Evolutionary conservation across 92 coral and sea anemone genomes (phyloP), one percentile per base, ranked within the genome.

Genomic region (Zoanthus gigantus): DNA sequence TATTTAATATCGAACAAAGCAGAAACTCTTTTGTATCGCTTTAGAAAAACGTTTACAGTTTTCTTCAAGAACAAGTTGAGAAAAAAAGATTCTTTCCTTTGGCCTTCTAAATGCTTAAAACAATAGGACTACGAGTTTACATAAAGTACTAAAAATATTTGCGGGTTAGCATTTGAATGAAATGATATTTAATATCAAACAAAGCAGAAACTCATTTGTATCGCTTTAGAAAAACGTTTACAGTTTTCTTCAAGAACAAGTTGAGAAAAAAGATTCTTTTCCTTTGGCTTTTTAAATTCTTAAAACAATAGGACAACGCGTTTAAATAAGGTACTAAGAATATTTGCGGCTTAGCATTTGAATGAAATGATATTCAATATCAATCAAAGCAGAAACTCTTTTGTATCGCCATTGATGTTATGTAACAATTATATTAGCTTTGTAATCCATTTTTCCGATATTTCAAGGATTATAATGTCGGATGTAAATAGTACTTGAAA

Each of bases 11-110:
- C 6, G 10, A 23, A 23, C 23, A 23, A 23, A 23, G 56, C 56
- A 50, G 10, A 50, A 50, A 50, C 56, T 50, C 56, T 50, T 50
- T 50, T 23, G 23, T 23, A 23, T 23, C 23, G 23, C 23, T 23
- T 67, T 67, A 67, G 72, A 58, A 58, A 58, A 58, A 5, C 66
- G 66, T 58, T 58, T 58, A 58, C 16, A 58, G 66, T 58, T 58
- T 58, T 11, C n/a, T 58, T 58, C 17, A 58, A 58, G n/a, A 58
- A 58, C 66, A 1, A 58, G 66, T 58, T 58, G 66, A 37, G 66
- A 14, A 58, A 58, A 5, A 58, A 14, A 58, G 66, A 1, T 58
- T n/a, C n/a, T 58, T 58, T 58, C 66, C 7, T 53, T 50, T 50
- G 6, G 10, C 56, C 10, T 50, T 50, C 10, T 50, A 50, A 50